Evolutionary conservation across 1,140 invertebrate species (phyloP).

Genomic region (Lycorma delicatula): DNA sequence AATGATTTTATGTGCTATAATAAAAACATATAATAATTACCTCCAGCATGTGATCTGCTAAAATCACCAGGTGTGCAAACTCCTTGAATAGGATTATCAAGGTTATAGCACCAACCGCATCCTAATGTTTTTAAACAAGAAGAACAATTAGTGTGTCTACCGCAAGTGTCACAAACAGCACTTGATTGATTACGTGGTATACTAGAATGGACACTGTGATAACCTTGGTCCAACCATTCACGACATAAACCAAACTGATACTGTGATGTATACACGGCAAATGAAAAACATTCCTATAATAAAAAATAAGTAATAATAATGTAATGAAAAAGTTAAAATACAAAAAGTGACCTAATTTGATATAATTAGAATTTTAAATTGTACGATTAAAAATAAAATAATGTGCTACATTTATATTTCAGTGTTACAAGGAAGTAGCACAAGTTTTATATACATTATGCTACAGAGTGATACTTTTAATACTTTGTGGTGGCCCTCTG

Average conservation of each 20-base stretch:
- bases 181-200: slow-evolving; percentile 25
- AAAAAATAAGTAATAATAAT: no score
- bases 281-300: slow-evolving; percentile 75
- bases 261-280: slow-evolving; percentile 88
- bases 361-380: neutral
- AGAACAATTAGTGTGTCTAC: slow-evolving; percentile 64
- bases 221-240: slow-evolving; percentile 81
- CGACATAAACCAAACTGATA: slow-evolving; percentile 87
- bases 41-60: slow-evolving; percentile 52
- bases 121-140: slow-evolving; percentile 70
- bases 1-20: no score
- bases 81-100: slow-evolving; percentile 78
- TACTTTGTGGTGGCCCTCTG: no score
- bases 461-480: no score
- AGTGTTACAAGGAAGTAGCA: no score
- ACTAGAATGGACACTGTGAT: slow-evolving; percentile 25
- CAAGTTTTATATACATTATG: no score
- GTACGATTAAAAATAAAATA: neutral
- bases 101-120: slow-evolving; percentile 91
- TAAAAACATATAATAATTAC: no score
- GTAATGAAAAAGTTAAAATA: no score
- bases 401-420: neutral
- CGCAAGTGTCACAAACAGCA: slow-evolving; percentile 68
- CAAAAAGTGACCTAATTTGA: no score
- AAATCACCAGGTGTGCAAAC: slow-evolving; percentile 70